phyloP scores from a whole-genome alignment of 2,888 invertebrate genomes.

The Mongoloraphidia duomilia region DNA sequence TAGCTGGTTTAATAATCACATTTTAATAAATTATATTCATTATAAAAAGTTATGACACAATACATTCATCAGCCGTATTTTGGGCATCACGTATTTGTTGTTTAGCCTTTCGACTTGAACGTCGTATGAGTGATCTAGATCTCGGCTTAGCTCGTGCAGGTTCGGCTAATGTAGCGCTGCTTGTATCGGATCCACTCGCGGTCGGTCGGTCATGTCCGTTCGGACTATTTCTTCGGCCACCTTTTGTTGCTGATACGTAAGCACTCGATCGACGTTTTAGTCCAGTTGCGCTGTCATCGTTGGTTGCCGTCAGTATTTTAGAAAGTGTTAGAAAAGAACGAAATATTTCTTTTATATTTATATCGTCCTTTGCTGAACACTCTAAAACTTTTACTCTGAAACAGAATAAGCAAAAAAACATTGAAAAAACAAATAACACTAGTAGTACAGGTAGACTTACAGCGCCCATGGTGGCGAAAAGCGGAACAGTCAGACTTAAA shows the following conservation, averaged over 20 bases:
- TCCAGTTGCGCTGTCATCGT: slow-evolving; percentile 38
- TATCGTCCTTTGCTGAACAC: slow-evolving; percentile 67
- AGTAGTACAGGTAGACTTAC: too few relatives aligned
- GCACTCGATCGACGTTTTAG: slow-evolving; percentile 62
- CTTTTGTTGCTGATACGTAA: slow-evolving; percentile 43
- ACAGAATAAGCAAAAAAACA: slow-evolving; percentile 8
- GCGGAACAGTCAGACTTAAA: too few relatives aligned
- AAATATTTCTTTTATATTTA: slow-evolving; percentile 66
- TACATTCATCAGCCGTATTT: slow-evolving; percentile 48
- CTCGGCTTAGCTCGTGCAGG: slow-evolving; percentile 23
- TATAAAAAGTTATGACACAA: slow-evolving; percentile 42
- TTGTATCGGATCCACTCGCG: slow-evolving; percentile 19
- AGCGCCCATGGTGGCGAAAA: too few relatives aligned
- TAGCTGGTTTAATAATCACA: too few relatives aligned
- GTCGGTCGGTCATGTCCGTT: slow-evolving; percentile 19
- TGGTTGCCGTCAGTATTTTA: slow-evolving; percentile 48
- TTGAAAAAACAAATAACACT: not conserved
- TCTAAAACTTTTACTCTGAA: slow-evolving; percentile 58
- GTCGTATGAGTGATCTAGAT: slow-evolving; percentile 52
- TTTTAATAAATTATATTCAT: too few relatives aligned
- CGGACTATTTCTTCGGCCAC: slow-evolving; percentile 29
- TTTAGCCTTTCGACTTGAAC: slow-evolving; percentile 65
- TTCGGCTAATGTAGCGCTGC: slow-evolving; percentile 18
- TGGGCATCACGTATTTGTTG: slow-evolving; percentile 62
- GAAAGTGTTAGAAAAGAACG: slow-evolving; percentile 64